Evolutionary conservation across 2,888 invertebrate species (phyloP).

Genomic region (Ceriagrion tenellum): DNA sequence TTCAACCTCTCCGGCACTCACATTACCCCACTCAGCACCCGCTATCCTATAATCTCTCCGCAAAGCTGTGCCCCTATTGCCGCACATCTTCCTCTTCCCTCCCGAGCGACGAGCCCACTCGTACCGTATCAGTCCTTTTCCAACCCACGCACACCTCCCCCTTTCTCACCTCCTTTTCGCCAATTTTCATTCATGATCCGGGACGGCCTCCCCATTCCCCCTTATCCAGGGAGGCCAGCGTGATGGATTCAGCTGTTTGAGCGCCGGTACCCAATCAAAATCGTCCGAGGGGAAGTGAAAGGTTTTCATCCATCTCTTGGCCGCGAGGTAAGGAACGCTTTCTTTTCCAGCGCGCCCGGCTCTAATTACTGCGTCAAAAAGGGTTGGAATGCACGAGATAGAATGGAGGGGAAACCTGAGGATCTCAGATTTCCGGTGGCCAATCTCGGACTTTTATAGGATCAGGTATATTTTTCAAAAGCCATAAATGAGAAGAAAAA

Average conservation of each 20-base stretch:
- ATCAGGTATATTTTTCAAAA: no score
- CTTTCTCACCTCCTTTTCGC: neutral
- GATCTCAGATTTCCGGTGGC: neutral
- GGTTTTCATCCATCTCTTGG: neutral
- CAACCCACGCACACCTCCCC: neutral
- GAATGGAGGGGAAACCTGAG: no score
- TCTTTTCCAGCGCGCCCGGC: neutral
- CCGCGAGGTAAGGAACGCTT: neutral
- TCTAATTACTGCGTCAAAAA: neutral
- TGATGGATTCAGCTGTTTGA: neutral
- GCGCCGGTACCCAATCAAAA: neutral
- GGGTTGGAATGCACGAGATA: neutral
- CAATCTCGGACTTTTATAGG: no score
- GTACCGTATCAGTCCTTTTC: neutral
- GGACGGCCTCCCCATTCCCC: neutral
- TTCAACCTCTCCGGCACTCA: neutral
- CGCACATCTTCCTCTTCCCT: neutral
- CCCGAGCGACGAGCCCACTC: neutral
- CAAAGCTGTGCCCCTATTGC: slow-evolving; percentile 15
- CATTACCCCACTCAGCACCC: slow-evolving; percentile 10
- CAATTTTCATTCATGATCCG: neutral
- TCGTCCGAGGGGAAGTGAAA: neutral
- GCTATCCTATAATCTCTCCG: slow-evolving; percentile 31
- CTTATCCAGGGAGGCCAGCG: no score
- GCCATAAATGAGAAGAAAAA: no score